Conservation (phyloP, 1,140 invertebrate species). For the Trachymyrmex cornetzi region DNA sequence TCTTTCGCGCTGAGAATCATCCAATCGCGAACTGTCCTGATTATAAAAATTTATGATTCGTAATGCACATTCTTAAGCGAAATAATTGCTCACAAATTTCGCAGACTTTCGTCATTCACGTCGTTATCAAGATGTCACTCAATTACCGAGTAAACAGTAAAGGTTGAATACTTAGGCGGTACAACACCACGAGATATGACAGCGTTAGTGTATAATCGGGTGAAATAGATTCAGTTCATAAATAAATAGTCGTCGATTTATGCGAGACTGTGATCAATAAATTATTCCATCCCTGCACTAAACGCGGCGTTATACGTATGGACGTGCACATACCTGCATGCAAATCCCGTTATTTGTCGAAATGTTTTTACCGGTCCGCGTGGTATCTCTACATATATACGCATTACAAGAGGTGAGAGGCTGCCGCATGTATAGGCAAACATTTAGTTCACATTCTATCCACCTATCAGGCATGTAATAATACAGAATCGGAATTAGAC, state of each 20-base stretch:
- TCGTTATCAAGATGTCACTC: neutral
- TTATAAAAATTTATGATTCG: neutral
- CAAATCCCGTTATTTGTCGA: constrained; percentile 58
- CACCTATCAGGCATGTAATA: constrained; percentile 53
- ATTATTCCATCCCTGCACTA: constrained; percentile 60
- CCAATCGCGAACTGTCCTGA: neutral
- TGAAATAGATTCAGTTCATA: constrained; percentile 39
- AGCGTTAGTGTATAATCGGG: neutral
- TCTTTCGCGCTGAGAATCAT: constrained; percentile 64
- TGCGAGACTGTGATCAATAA: constrained; percentile 55
- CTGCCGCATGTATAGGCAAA: constrained; percentile 58
- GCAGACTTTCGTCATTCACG: neutral
- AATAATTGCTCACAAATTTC: neutral
- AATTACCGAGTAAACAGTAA: neutral
- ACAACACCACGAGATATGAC: neutral
- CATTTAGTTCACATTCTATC: constrained; percentile 39
- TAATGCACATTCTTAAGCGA: neutral
- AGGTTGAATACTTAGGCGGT: neutral
- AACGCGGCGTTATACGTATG: neutral
- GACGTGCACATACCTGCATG: neutral
- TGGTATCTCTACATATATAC: neutral
- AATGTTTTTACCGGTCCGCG: constrained; percentile 51
- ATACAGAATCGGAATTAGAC: no score
- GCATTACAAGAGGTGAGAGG: constrained; percentile 52
- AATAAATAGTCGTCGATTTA: constrained; percentile 51